Percentiles rank a stretch among this genome's conserved stretches.
Conservation (phyloP, 2,797 vertebrate species). For the Lepidocolaptes lacrymiger region DNA sequence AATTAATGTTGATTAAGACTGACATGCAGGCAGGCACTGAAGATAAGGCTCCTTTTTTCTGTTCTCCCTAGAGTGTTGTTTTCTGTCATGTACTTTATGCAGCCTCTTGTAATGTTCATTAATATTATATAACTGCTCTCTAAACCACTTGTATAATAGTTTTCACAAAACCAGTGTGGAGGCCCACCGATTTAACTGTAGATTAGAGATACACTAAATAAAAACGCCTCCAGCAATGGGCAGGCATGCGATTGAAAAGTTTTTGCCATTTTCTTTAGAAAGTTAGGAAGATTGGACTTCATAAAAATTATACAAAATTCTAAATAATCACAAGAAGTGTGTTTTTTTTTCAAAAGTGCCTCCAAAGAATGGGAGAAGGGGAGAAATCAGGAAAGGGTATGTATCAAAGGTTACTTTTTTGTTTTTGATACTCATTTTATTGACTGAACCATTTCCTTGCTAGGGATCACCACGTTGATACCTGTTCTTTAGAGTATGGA, state of each 20-base stretch:
- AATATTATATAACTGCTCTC: constrained; percentile 30
- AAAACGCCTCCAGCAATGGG: constrained; percentile 4
- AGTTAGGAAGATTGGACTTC: constrained; percentile 42
- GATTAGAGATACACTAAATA: constrained; percentile 20
- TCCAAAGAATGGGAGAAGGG: neutral
- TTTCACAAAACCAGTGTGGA: constrained; percentile 17
- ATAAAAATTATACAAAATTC: constrained; percentile 53
- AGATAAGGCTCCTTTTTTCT: neutral
- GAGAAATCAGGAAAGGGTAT: neutral
- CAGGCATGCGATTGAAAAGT: constrained; percentile 53
- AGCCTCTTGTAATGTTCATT: constrained; percentile 43
- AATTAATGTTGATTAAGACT: constrained; percentile 11
- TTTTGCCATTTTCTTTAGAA: constrained; percentile 57
- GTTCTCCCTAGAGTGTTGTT: neutral
- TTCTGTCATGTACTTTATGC: constrained; percentile 22
- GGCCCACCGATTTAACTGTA: constrained; percentile 31
- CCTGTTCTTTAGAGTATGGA: neutral
- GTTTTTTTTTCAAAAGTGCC: constrained; percentile 49
- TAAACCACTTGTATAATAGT: constrained; percentile 40
- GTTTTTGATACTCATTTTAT: constrained; percentile 10
- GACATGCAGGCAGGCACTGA: neutral
- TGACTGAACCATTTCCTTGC: neutral
- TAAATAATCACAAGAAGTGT: constrained; percentile 43
- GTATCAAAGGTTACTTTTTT: constrained; percentile 39
- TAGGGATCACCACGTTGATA: neutral